phyloP scores from a whole-genome alignment of 2,797 vertebrate genomes.

The Myotis vivesi region DNA sequence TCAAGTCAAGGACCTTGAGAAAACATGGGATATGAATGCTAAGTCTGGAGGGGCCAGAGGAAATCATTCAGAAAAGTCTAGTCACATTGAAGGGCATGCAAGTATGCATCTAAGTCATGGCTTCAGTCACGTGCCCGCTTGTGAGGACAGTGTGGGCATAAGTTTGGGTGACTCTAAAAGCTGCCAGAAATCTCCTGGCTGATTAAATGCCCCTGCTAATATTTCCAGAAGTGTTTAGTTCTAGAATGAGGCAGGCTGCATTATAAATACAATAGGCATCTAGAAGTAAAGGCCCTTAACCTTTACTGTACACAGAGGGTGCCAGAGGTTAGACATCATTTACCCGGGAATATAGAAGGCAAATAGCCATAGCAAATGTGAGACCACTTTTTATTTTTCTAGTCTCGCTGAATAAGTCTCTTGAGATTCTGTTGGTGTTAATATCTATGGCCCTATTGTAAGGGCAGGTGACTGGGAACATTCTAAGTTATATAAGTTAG shows the following conservation, averaged over 20 bases:
- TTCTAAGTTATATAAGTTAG: constrained; percentile 57
- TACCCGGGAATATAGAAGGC: constrained; percentile 59
- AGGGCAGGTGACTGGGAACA: background rate
- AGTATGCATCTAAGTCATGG: background rate
- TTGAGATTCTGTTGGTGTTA: constrained; percentile 18
- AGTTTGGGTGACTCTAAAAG: background rate
- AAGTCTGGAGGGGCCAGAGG: background rate
- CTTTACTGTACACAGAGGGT: constrained; percentile 62
- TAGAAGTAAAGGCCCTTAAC: constrained; percentile 55
- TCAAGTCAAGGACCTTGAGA: background rate
- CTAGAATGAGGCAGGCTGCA: constrained; percentile 49
- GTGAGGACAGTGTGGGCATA: background rate
- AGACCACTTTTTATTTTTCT: constrained; percentile 56
- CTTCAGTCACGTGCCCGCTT: background rate
- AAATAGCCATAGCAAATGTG: constrained; percentile 63
- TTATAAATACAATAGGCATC: constrained; percentile 65
- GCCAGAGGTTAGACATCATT: constrained; percentile 74
- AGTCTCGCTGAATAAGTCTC: constrained; percentile 48
- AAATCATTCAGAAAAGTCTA: background rate
- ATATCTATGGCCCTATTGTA: background rate
- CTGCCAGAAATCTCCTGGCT: constrained; percentile 27
- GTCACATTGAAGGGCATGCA: background rate
- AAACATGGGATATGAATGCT: background rate
- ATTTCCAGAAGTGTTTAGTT: constrained; percentile 41
- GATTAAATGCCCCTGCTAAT: background rate